Evolutionary conservation across 2,797 vertebrate species (phyloP).

Genomic region (Caiman crocodilus): DNA sequence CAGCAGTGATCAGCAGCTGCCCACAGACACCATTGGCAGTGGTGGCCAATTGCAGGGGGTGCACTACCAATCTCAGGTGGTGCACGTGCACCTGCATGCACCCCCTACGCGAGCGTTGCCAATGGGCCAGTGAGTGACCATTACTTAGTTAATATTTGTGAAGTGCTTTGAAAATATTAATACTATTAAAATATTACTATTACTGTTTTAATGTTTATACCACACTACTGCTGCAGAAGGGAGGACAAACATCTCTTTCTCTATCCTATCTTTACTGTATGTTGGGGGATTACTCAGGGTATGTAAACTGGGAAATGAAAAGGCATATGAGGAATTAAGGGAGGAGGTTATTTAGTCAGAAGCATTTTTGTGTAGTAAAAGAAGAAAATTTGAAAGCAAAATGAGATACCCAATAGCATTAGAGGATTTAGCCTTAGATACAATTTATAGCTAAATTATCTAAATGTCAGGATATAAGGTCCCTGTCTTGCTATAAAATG

Average conservation of each 20-base stretch:
- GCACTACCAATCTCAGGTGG: no score
- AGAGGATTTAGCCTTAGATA: not conserved
- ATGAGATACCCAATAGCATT: not conserved
- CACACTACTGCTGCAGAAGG: not conserved
- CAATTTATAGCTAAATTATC: not conserved
- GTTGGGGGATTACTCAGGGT: not conserved
- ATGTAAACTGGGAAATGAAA: not conserved
- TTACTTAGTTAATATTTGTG: conserved; percentile 2
- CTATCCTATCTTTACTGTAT: not conserved
- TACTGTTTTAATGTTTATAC: not conserved
- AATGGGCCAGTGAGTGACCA: not conserved
- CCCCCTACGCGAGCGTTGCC: no score
- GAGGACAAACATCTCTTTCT: not conserved
- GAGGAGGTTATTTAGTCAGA: not conserved
- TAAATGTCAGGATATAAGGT: not conserved
- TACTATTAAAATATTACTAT: not conserved
- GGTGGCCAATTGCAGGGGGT: no score
- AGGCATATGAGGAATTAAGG: not conserved
- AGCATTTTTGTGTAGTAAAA: not conserved
- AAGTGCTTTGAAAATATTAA: not conserved
- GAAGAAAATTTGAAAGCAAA: not conserved
- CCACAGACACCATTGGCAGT: no score
- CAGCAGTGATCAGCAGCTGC: no score
- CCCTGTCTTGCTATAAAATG: not conserved
- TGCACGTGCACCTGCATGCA: no score